Evolutionary conservation across 2,113 vertebrate species (phyloP).

Genomic region (Nicator chloris): DNA sequence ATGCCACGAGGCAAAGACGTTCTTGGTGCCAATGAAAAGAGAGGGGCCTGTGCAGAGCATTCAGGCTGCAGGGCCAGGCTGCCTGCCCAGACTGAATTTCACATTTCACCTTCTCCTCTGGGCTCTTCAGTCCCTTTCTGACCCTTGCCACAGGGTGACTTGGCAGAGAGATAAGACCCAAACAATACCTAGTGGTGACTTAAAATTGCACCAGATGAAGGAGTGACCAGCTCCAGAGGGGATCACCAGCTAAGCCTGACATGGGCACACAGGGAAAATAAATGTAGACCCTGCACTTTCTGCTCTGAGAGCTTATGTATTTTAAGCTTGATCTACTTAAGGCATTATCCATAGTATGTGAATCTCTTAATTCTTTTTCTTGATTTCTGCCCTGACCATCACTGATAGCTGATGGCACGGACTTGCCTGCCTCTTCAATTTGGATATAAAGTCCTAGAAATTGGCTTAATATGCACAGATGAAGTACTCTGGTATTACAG

Average conservation of each 20-base stretch:
- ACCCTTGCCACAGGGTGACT: background rate
- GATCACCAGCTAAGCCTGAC: background rate
- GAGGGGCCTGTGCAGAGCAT: background rate
- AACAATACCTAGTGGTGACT: background rate
- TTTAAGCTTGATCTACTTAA: constrained; percentile 13
- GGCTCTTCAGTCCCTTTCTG: background rate
- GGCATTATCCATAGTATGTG: background rate
- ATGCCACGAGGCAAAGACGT: background rate
- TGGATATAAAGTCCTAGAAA: background rate
- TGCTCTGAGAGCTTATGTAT: background rate
- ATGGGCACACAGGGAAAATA: background rate
- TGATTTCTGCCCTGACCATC: background rate
- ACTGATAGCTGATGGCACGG: background rate
- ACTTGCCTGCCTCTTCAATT: background rate
- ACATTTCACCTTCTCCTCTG: background rate
- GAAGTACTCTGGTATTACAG: background rate
- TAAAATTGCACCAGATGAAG: background rate
- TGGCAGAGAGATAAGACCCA: background rate
- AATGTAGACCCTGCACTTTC: background rate
- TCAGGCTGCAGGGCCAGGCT: background rate
- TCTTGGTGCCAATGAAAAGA: background rate
- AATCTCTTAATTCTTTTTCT: background rate
- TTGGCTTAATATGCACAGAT: background rate
- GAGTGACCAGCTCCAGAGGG: background rate
- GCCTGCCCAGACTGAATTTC: background rate